phyloP scores from a whole-genome alignment of 1,140 invertebrate genomes.

The Oncopeltus fasciatus region DNA sequence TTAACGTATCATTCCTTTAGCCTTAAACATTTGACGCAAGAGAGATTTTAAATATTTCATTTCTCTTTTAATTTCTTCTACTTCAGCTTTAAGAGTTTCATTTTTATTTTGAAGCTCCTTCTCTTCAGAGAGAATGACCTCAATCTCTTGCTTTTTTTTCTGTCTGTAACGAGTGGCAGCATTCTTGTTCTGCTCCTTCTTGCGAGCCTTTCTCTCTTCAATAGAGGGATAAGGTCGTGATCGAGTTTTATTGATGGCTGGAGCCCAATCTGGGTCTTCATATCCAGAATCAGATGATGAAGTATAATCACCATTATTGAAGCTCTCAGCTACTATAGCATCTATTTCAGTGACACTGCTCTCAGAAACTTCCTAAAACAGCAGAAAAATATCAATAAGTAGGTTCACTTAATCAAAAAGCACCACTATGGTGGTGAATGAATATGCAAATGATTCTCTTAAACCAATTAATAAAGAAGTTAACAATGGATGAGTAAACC shows the following conservation, averaged over 20 bases:
- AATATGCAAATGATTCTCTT: too few species aligned
- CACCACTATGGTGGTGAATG: too few species aligned
- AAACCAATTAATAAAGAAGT: too few species aligned
- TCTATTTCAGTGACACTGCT: conserved; percentile 20
- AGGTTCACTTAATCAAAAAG: too few species aligned
- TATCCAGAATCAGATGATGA: conserved; percentile 18
- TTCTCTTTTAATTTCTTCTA: conserved; percentile 59
- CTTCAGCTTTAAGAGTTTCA: conserved; percentile 46
- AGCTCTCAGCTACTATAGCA: conserved; percentile 21
- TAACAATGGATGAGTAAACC: too few species aligned
- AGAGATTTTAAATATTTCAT: conserved; percentile 73
- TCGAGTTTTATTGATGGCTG: conserved; percentile 25
- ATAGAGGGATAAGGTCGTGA: conserved; percentile 27
- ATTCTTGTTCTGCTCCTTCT: conserved; percentile 90
- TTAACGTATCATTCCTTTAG: conserved; percentile 37
- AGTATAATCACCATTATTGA: conserved; percentile 8
- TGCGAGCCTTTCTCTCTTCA: conserved; percentile 62
- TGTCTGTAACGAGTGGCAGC: conserved; percentile 83
- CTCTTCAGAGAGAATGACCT: conserved; percentile 58
- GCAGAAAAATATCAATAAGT: too few species aligned
- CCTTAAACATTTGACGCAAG: conserved; percentile 68
- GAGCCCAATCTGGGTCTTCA: conserved; percentile 23
- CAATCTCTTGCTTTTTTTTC: conserved; percentile 79
- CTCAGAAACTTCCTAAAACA: neutral
- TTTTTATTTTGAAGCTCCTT: conserved; percentile 49